A percentile compares a stretch with the other conserved stretches of the same genome.
phyloP scores from a whole-genome alignment of 2,888 invertebrate genomes.

The Dimorphilus gyrociliatus region DNA sequence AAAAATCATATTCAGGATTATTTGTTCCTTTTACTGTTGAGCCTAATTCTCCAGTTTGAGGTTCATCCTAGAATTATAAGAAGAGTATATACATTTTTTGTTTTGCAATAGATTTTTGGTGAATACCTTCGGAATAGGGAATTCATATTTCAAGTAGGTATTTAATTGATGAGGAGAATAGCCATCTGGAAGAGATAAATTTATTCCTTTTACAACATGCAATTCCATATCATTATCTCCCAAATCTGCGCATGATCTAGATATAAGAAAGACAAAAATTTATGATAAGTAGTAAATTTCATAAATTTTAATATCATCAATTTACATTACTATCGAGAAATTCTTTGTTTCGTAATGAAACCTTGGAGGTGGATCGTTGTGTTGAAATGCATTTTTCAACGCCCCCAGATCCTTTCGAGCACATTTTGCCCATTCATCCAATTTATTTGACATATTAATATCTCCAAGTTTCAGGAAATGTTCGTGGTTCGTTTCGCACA shows the following conservation, averaged over 20 bases:
- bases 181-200: constrained; percentile 45
- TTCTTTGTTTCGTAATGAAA: constrained; percentile 75
- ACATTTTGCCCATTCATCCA: too few species aligned
- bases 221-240: constrained; percentile 77
- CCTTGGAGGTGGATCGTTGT: constrained; percentile 49
- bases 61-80: constrained; percentile 29
- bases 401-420: constrained; percentile 76
- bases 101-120: constrained; percentile 1
- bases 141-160: constrained; percentile 79
- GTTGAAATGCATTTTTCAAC: constrained; percentile 53
- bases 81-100: constrained; percentile 1
- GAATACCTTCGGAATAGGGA: constrained; percentile 68
- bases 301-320: constrained; percentile 5
- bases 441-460: too few species aligned
- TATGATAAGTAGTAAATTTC: not conserved
- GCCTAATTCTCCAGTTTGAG: constrained; percentile 53
- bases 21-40: constrained; percentile 66
- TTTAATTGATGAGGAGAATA: constrained; percentile 69
- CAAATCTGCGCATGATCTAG: constrained; percentile 68
- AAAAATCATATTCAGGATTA: constrained; percentile 72
- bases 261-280: constrained; percentile 2
- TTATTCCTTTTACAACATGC: constrained; percentile 65
- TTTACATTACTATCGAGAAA: constrained; percentile 72
- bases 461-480: constrained; percentile 77
- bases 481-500: constrained; percentile 52